Conservation (phyloP, 2,888 invertebrate species). For the Machimus rusticus region DNA sequence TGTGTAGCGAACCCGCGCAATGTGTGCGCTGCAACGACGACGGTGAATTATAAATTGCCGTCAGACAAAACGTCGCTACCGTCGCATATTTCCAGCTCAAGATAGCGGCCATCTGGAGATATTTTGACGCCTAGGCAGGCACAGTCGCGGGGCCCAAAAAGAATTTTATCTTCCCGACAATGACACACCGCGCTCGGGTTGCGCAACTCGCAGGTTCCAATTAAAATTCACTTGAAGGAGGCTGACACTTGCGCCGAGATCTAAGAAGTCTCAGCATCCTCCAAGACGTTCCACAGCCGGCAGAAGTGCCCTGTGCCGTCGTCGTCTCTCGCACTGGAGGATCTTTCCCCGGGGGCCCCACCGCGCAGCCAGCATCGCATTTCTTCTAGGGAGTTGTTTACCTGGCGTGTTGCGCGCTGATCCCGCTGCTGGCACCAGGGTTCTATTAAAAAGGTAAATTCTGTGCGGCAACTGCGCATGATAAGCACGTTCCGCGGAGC, state of each 20-base stretch:
- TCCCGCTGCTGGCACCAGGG: neutral
- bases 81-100: neutral
- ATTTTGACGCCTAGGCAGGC: neutral
- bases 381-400: neutral
- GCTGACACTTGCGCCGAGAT: neutral
- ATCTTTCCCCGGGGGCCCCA: neutral
- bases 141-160: neutral
- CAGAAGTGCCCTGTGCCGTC: neutral
- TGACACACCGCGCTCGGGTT: neutral
- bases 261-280: neutral
- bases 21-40: neutral
- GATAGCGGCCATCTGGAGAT: neutral
- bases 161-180: conserved; percentile 1
- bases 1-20: neutral
- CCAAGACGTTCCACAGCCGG: neutral
- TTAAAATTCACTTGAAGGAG: conserved; percentile 1
- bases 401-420: neutral
- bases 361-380: neutral
- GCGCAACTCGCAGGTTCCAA: neutral
- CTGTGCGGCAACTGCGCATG: neutral
- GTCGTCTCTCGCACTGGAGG: neutral
- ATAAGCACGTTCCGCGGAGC: neutral
- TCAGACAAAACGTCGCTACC: conserved; percentile 10
- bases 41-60: neutral
- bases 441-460: neutral